Base-by-base conservation (phyloP, 2,113 vertebrate species). In the Phylloscopus whistleri region DNA sequence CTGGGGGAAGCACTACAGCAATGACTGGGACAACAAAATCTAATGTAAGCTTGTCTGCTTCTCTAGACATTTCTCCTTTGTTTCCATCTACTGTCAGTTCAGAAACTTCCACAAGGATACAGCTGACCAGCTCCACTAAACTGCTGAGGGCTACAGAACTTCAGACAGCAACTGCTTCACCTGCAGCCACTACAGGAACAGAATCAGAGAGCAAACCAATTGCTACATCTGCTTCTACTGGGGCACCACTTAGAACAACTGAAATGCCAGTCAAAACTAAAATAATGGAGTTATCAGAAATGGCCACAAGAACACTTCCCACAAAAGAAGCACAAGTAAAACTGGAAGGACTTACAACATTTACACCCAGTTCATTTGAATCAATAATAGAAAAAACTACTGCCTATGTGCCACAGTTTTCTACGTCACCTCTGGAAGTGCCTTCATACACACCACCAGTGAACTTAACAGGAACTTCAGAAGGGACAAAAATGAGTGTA, bases 321-420 rank as follows among this genome's bases (percentile, higher is more conserved):
- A 95, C 94, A 17, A 78, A 90, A 78, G 95, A 96, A 97, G 96
- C 87, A 67, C 93, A 97, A 58, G 31, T 52, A 70, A 56, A 90
- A 44, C 67, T 91, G 69, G 95, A 89, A 89, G 51, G 23, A 39
- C 63, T 92, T 31, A 67, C 13, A 26, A 43, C 26, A 23, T 49
- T 83, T 82, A 64, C 58, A 60, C 19, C 88, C 11, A 44, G 31
- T 84, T 81, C 81, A 26, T 62, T 64, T 58, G 72, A 77, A 77
- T 59, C 76, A 58, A 22, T 70, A 72, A 95, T 96, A 84, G 92
- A 60, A 76, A 81, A 85, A 87, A 75, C 76, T 74, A 69, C 88
- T 92, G 18, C 7, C 0, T 84, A 76, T 93, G 35, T 90, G 43
- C 49, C 87, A 21, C 73, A n/a, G 22, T 59, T 90, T 80, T 77